Conservation (phyloP, 2,797 vertebrate species). For the Epinephelus malabaricus region DNA sequence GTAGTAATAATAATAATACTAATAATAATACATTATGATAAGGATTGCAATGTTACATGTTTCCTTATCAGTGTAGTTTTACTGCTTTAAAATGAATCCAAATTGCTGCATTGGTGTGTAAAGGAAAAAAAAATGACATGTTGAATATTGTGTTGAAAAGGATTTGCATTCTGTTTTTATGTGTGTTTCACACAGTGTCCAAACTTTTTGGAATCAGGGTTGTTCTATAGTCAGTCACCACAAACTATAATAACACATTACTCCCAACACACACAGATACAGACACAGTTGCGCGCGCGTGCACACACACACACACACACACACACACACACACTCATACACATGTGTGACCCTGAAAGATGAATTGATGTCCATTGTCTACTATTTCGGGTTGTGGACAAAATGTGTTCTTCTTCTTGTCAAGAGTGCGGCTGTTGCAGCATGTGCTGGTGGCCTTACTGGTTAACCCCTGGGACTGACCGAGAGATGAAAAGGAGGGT, state of each 20-base stretch:
- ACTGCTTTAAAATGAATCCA: no score
- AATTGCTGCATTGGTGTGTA: no score
- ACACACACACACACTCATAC: conserved; percentile 4
- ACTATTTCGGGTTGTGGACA: conserved; percentile 55
- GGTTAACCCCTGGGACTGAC: conserved; percentile 29
- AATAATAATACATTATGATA: no score
- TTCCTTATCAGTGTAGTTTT: no score
- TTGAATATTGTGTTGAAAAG: no score
- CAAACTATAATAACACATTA: background rate
- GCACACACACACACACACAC: conserved; percentile 6
- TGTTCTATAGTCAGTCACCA: background rate
- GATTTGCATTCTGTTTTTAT: no score
- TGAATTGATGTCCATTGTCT: conserved; percentile 37
- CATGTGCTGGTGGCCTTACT: conserved; percentile 58
- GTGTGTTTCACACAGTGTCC: no score
- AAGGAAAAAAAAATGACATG: no score
- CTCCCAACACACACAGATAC: background rate
- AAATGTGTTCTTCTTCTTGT: conserved; percentile 51
- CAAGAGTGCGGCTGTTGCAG: conserved; percentile 60
- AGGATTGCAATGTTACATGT: no score
- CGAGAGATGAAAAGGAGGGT: background rate
- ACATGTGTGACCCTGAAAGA: conserved; percentile 49
- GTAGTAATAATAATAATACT: no score
- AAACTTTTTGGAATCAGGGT: no score
- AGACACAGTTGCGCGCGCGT: conserved; percentile 4